Evolutionary conservation across 2,113 vertebrate genomes (phyloP).

Genomic region (Siniperca chuatsi): DNA sequence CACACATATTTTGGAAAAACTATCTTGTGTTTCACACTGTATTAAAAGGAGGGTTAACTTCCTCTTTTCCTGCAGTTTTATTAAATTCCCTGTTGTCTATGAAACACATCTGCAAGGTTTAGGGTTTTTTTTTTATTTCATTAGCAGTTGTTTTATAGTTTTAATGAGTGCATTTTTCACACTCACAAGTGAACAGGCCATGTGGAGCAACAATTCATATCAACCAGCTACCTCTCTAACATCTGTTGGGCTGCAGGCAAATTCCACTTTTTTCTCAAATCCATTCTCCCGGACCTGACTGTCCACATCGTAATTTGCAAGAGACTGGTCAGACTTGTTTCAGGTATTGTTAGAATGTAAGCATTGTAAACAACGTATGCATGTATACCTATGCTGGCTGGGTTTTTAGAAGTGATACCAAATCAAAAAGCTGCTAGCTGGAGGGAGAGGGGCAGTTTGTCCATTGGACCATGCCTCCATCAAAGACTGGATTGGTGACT

Average conservation of each 20-base stretch:
- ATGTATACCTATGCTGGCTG: not conserved
- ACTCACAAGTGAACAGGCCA: not conserved
- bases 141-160: not conserved
- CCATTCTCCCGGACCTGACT: not conserved
- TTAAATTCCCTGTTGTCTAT: not conserved
- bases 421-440: not conserved
- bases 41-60: not conserved
- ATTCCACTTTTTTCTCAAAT: not conserved
- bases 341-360: not conserved
- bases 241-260: not conserved
- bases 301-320: not conserved
- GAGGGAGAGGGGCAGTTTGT: not conserved
- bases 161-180: not conserved
- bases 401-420: not conserved
- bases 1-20: not conserved
- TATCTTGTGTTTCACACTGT: not conserved
- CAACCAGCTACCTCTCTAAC: not conserved
- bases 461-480: not conserved
- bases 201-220: not conserved
- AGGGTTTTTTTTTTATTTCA: not conserved
- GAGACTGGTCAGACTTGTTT: not conserved
- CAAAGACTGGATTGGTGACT: not conserved
- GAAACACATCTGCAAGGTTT: not conserved
- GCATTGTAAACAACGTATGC: not conserved
- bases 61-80: not conserved